Evolutionary conservation across 2,888 invertebrate genomes (phyloP), one percentile per base, ranked within the genome.

Genomic region (Drosophila subsilvestris): DNA sequence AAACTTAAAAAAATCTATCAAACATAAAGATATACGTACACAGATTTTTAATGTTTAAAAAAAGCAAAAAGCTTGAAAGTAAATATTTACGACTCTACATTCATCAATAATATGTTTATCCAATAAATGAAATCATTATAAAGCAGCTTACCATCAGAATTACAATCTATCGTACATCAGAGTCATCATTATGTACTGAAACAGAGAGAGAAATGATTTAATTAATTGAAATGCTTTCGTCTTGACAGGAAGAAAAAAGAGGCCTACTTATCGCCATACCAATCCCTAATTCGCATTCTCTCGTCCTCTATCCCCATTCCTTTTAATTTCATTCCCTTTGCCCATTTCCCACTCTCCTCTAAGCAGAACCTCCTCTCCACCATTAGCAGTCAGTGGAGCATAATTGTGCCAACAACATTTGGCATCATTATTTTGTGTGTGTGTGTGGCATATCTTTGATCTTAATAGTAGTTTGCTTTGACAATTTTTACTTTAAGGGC

Each of bases 381-480:
- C 80, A 82, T 80, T 80, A 78, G 75, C 70, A 51, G 60, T 65
- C 78, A 80, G 63, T 73, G 68, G 73, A 58, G 78, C 81, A 84
- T 79, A 82, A 82, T 82, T 82, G 76, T 81, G 75, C 66, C 74
- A 75, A 81, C 79, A 82, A 71, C 79, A 82, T 82, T 84, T 79
- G 70, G 79, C 79, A 81, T 83, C 82, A 84, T 82, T 84, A 84
- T 80, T 73, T 81, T 22, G n/a, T n/a, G n/a, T n/a, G 67, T 79
- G 29, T 54, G 43, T 8, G 74, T 63, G 76, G 66, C 75, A 78
- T 83, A 83, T 83, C 84, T 84, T 84, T 83, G 85, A 83, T 83
- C 82, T 82, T 81, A 83, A 83, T 83, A 81, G 84, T 84, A 81
- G 84, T 84, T 77, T 72, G 61, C 76, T 84, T 78, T 81, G 81